Percentiles rank a stretch among this genome's conserved stretches.
Evolutionary conservation across 2,113 vertebrate genomes (phyloP).

Genomic region (Rhinopomastus cyanomelas): DNA sequence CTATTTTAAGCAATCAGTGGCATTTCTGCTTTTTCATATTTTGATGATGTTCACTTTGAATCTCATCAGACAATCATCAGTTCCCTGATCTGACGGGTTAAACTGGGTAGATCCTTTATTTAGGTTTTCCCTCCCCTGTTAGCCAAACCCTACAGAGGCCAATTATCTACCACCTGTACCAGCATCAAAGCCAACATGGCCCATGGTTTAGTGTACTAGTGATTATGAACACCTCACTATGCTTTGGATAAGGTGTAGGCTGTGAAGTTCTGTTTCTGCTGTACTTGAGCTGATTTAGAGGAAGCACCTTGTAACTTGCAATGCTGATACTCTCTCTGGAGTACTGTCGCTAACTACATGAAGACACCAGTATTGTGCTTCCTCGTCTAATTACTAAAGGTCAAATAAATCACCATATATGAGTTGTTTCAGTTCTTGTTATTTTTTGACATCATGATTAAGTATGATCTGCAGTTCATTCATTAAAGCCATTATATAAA

Average conservation of each 20-base stretch:
- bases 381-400: constrained; percentile 54
- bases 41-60: constrained; percentile 53
- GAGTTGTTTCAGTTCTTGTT: constrained; percentile 45
- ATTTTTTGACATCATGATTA: constrained; percentile 51
- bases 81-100: constrained; percentile 19
- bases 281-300: constrained; percentile 53
- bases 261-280: constrained; percentile 47
- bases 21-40: constrained; percentile 8
- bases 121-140: constrained; percentile 2
- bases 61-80: constrained; percentile 10
- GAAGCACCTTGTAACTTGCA: constrained; percentile 63
- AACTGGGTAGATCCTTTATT: neutral
- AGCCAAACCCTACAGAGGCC: constrained; percentile 5
- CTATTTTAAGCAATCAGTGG: constrained; percentile 6
- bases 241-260: constrained; percentile 3
- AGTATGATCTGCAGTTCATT: constrained; percentile 54
- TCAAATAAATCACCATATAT: constrained; percentile 40
- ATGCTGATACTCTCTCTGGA: constrained; percentile 28
- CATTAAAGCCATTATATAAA: constrained; percentile 58
- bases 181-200: constrained; percentile 37
- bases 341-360: constrained; percentile 48
- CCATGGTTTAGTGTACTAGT: neutral
- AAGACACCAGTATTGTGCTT: constrained; percentile 71
- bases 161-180: constrained; percentile 43
- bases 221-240: constrained; percentile 44